Percentiles rank a stretch among this genome's conserved stretches.
Conservation (phyloP, 2,797 vertebrate species). For the Ambastaia sidthimunki region DNA sequence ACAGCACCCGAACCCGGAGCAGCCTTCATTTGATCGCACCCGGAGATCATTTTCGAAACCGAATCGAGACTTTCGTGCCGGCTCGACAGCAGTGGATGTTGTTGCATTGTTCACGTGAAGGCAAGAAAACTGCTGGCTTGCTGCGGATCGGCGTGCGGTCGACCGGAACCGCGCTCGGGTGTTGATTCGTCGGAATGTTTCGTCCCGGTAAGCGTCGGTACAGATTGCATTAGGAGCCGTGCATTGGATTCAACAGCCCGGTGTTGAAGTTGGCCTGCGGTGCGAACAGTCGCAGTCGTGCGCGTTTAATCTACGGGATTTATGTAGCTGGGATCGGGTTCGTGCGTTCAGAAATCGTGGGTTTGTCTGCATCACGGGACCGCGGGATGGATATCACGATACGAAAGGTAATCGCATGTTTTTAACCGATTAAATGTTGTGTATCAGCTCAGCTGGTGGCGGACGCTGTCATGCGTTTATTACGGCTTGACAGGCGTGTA, state of each 20-base stretch:
- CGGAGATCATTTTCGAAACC: conserved; percentile 21
- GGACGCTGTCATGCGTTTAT: conserved; percentile 10
- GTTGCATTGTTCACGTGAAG: conserved; percentile 49
- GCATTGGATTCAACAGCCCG: conserved; percentile 21
- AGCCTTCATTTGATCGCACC: background rate
- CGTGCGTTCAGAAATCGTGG: background rate
- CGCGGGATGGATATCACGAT: conserved; percentile 51
- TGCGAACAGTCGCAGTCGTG: background rate
- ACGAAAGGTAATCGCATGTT: conserved; percentile 56
- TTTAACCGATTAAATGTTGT: background rate
- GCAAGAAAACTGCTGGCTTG: conserved; percentile 12
- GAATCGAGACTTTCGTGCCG: background rate
- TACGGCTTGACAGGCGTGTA: background rate
- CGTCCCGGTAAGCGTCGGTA: conserved; percentile 13
- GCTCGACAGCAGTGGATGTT: conserved; percentile 47
- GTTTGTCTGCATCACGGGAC: conserved; percentile 30
- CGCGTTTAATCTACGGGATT: conserved; percentile 5
- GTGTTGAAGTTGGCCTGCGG: conserved; percentile 39
- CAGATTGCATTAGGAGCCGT: conserved; percentile 6
- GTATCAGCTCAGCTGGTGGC: conserved; percentile 21
- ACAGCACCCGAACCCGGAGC: conserved; percentile 31
- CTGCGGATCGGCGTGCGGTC: conserved; percentile 23
- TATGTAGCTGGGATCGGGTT: background rate
- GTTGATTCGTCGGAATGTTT: conserved; percentile 25
- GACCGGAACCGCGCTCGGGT: conserved; percentile 36